Conservation (phyloP, 2,888 invertebrate genomes). For the Conomelus anceps region DNA sequence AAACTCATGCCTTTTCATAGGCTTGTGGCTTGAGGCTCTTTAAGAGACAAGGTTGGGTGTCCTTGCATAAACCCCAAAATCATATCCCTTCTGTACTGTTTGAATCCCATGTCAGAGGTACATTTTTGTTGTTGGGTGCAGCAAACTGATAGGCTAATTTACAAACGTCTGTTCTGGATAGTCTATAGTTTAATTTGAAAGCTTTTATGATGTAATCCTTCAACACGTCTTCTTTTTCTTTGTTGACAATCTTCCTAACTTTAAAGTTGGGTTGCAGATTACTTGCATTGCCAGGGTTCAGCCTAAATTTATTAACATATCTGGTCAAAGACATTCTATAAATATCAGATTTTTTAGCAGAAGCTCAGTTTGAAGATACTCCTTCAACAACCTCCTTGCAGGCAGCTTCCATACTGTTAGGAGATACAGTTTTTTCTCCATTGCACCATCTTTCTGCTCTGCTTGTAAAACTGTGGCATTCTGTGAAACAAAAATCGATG, state of each 20-base stretch:
- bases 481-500: background rate
- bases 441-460: conserved; percentile 8
- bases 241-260: conserved; percentile 10
- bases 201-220: conserved; percentile 9
- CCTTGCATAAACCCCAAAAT: conserved; percentile 15
- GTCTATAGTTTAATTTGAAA: conserved; percentile 15
- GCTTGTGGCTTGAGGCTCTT: conserved; percentile 22
- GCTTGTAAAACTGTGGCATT: conserved; percentile 9
- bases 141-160: conserved; percentile 20
- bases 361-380: conserved; percentile 4
- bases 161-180: conserved; percentile 4
- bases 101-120: conserved; percentile 4
- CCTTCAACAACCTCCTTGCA: conserved; percentile 19
- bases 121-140: conserved; percentile 11
- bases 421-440: conserved; percentile 7
- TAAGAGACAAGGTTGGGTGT: conserved; percentile 12
- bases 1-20: conserved; percentile 19
- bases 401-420: conserved; percentile 11
- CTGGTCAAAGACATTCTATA: conserved; percentile 8
- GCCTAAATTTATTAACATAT: conserved; percentile 13
- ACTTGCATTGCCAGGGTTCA: conserved; percentile 3
- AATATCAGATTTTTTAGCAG: conserved; percentile 19
- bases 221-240: conserved; percentile 1
- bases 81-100: background rate
- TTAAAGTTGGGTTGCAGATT: background rate